phyloP scores from a whole-genome alignment of 1,140 invertebrate genomes.

The Semibalanus balanoides region DNA sequence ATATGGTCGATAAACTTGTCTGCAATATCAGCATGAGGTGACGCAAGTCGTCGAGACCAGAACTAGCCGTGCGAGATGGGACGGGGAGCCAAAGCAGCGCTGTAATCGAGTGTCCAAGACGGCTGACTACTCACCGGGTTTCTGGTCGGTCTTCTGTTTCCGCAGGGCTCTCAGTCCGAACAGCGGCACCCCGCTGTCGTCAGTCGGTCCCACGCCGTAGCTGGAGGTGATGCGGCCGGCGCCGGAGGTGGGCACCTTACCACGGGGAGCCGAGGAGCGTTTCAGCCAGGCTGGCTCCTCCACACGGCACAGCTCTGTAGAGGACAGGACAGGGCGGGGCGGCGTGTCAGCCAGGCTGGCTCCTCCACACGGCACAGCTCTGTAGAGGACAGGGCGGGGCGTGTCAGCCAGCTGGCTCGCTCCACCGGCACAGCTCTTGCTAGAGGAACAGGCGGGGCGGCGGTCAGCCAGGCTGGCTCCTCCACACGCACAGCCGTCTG shows the following conservation, averaged over 20 bases:
- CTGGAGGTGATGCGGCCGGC: conserved; percentile 52
- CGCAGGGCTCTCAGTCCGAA: conserved; percentile 53
- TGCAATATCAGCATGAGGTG: too few relatives aligned
- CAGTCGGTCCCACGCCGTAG: conserved; percentile 63
- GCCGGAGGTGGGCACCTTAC: conserved; percentile 9
- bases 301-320: background rate
- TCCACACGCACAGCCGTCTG: too few relatives aligned
- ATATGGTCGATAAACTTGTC: too few relatives aligned
- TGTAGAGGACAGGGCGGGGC: too few relatives aligned
- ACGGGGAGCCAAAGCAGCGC: too few relatives aligned
- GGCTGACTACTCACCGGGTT: background rate
- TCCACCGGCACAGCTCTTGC: background rate
- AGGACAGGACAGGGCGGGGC: too few relatives aligned
- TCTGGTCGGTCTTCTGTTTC: background rate
- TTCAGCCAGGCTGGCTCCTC: background rate
- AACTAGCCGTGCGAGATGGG: too few relatives aligned
- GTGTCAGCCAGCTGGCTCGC: background rate
- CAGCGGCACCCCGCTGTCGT: conserved; percentile 56
- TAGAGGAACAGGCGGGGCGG: too few relatives aligned
- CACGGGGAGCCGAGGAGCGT: background rate
- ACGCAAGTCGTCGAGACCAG: too few relatives aligned
- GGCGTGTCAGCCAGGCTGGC: background rate
- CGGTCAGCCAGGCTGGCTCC: too few relatives aligned
- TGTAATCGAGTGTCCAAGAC: too few relatives aligned
- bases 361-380: background rate